A percentile compares a stretch with the other conserved stretches of the same genome.
phyloP scores from a whole-genome alignment of 2,888 invertebrate species.

The Ectropis crepuscularia region DNA sequence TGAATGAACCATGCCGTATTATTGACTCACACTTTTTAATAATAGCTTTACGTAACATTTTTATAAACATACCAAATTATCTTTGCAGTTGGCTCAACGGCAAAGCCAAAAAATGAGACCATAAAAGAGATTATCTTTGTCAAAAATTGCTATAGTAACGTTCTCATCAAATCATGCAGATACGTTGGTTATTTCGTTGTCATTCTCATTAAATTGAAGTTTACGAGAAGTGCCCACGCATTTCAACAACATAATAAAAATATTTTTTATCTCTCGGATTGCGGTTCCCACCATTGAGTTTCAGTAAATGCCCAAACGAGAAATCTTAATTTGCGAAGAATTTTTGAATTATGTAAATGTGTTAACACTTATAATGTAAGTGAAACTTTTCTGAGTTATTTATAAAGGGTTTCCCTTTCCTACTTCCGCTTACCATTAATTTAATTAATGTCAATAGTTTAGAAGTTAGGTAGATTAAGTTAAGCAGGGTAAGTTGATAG shows the following conservation, averaged over 20 bases:
- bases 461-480: no score
- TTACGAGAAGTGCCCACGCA: slow-evolving; percentile 33
- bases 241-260: slow-evolving; percentile 36
- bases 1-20: slow-evolving; percentile 67
- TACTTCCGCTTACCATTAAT: slow-evolving; percentile 1
- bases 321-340: slow-evolving; percentile 26
- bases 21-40: slow-evolving; percentile 49
- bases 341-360: slow-evolving; percentile 28
- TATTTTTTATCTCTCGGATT: slow-evolving; percentile 27
- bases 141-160: background rate
- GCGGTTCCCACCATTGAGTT: slow-evolving; percentile 37
- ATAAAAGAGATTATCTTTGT: background rate
- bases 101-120: background rate
- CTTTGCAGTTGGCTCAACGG: background rate
- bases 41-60: slow-evolving; percentile 41
- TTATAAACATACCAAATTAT: slow-evolving; percentile 8
- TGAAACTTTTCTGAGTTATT: slow-evolving; percentile 10
- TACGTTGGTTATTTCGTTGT: slow-evolving; percentile 6
- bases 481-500: no score
- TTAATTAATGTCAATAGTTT: background rate
- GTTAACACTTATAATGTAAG: slow-evolving; percentile 8
- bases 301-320: slow-evolving; percentile 18
- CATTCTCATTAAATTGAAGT: slow-evolving; percentile 28
- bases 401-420: slow-evolving; percentile 10
- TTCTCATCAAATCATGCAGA: background rate